These are phyloP conservation scores for Neolamprologus devosi DNA, from an alignment of 2,113 vertebrate genomes.

Conservation along the genomic window DNA sequence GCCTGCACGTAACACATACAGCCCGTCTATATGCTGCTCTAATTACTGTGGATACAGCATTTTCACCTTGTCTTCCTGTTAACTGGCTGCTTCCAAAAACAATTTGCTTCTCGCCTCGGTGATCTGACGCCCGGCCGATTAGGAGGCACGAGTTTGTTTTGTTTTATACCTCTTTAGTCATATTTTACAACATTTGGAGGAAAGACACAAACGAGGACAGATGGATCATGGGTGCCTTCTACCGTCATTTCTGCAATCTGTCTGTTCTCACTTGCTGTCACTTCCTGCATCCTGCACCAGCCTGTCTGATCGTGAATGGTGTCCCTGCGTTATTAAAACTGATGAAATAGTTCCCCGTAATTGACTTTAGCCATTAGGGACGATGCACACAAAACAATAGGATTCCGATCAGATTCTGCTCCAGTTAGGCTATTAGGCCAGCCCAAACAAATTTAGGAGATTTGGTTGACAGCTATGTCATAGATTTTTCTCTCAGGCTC, in stretches of 20 bases:
- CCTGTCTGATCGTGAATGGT: background rate
- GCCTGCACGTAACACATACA: background rate
- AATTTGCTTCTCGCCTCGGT: background rate
- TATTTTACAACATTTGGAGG: background rate
- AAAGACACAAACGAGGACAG: constrained; percentile 24
- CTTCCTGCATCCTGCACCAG: constrained; percentile 20
- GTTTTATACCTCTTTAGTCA: background rate
- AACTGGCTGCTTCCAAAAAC: background rate
- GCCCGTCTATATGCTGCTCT: background rate
- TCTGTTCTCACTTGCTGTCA: constrained; percentile 16
- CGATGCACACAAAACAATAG: constrained; percentile 42
- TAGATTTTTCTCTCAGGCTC: constrained; percentile 28
- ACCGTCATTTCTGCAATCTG: constrained; percentile 25
- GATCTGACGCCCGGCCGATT: background rate
- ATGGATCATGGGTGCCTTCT: constrained; percentile 25
- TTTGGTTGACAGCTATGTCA: constrained; percentile 64
- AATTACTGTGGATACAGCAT: background rate
- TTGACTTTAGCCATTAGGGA: constrained; percentile 63
- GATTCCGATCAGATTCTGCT: constrained; percentile 64
- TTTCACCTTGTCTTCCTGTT: background rate
- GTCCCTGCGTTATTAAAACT: constrained; percentile 43
- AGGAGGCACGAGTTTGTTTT: background rate
- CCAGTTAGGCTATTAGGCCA: constrained; percentile 62
- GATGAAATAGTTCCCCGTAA: constrained; percentile 56
- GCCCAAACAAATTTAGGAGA: constrained; percentile 62